Base-by-base conservation (phyloP, 2,888 invertebrate species). In the Agonopterix arenella region DNA sequence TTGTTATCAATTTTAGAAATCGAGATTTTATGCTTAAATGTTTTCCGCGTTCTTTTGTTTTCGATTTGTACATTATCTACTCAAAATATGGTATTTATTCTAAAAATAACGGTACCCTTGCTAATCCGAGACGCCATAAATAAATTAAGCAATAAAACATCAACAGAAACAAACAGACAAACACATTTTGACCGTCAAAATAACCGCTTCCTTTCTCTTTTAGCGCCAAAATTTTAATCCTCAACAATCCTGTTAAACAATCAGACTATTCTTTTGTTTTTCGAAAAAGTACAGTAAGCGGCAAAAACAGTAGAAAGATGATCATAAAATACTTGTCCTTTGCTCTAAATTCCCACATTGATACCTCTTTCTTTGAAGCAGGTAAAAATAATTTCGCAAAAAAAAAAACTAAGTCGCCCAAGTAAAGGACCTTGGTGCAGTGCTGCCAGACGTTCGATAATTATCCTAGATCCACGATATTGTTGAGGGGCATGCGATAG, bases 341-440 rank as follows among this genome's bases (percentile, higher is more conserved):
- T 71, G 69, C 70, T 71, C 73, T 52, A 70, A 64, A 71, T 76
- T 70, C 67, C 68, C 67, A 74, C 60, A 61, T 59, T 28, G 56
- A 56, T 60, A 73, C 68, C 72, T 75, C 72, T 73, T 75, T 70
- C 60, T 54, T 58, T 52, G 42, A 47, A 44, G 45, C 66, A 69
- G 66, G 66, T 73, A 73, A 57, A 59, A 56, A 60, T 69, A 62
- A 64, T 66, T 66, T 65, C 51, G 62, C 60, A 53, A 52, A 49
- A 53, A 57, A 59, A 58, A 56, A 58, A 58, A 61, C 56, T 54
- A 56, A 8, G 57, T 54, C 57, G 58, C 55, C 10, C 43, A 4
- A 68, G n/a, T n/a, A n/a, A 69, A 60, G 52, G 50, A 46, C 50
- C 62, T 60, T 55, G 76, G 83, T 76, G n/a, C n/a, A n/a, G n/a